Percentiles rank a stretch among this genome's conserved stretches.
These are phyloP conservation scores for Ischnura elegans DNA, from an alignment of 2,888 invertebrate species.

Conservation along the genomic window DNA sequence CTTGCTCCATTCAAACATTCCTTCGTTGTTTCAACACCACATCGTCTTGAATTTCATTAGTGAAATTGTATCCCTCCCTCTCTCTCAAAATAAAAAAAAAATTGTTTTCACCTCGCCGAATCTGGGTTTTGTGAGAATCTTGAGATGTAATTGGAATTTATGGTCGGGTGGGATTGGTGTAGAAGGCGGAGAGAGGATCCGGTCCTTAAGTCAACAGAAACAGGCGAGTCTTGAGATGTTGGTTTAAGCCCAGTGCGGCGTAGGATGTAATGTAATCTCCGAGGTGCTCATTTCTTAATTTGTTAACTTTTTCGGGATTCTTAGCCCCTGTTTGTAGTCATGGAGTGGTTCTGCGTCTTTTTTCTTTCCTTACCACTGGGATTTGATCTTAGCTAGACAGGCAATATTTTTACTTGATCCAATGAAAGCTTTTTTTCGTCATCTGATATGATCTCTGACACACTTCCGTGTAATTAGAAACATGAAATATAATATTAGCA, in stretches of 20 bases:
- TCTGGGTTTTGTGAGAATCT: conserved; percentile 1
- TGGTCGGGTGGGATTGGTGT: not conserved
- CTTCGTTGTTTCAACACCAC: not conserved
- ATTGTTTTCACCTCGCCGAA: not conserved
- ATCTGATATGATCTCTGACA: too few relatives aligned
- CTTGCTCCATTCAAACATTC: not conserved
- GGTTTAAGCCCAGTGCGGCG: not conserved
- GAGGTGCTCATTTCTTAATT: not conserved
- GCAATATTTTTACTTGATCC: too few relatives aligned
- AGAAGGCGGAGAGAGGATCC: not conserved
- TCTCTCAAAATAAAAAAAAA: not conserved
- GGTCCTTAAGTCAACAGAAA: not conserved
- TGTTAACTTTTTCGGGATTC: not conserved
- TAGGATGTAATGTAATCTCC: not conserved
- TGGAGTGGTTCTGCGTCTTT: too few relatives aligned
- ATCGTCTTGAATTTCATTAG: conserved; percentile 14
- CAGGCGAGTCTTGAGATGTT: not conserved
- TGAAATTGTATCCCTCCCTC: not conserved
- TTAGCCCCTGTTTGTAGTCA: too few relatives aligned
- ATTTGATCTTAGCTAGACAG: too few relatives aligned
- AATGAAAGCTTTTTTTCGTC: too few relatives aligned
- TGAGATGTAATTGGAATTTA: not conserved
- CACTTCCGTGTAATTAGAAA: too few relatives aligned
- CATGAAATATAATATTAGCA: too few relatives aligned
- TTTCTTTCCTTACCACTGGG: too few relatives aligned